Conservation (phyloP, 2,113 vertebrate genomes). For the Meleagris gallopavo region DNA sequence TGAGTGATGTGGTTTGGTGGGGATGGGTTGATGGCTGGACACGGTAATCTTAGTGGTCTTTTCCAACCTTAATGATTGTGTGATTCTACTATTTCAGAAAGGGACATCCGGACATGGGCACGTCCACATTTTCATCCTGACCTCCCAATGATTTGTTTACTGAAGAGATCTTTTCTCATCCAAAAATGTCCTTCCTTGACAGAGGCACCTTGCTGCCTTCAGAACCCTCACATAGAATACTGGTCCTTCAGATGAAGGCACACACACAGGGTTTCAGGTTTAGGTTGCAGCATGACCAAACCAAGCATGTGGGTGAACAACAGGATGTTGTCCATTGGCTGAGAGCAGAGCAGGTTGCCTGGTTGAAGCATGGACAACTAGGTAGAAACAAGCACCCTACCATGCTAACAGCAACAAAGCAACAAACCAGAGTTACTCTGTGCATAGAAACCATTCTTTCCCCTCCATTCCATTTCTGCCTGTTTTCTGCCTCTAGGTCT, state of each 20-base stretch:
- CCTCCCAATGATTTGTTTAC: background rate
- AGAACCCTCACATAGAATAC: fast-evolving
- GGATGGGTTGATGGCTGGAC: no score
- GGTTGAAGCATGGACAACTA: fast-evolving
- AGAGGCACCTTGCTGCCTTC: background rate
- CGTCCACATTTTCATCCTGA: background rate
- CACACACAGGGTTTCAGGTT: background rate
- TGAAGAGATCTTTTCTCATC: background rate
- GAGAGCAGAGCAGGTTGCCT: no score
- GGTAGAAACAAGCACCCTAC: background rate
- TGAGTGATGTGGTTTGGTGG: no score
- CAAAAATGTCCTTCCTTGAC: background rate
- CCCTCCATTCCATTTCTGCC: background rate
- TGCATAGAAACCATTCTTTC: background rate
- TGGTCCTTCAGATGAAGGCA: background rate
- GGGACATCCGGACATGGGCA: fast-evolving
- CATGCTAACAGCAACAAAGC: fast-evolving
- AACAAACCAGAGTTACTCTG: background rate
- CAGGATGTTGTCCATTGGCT: background rate
- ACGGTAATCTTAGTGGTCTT: no score
- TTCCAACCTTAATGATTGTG: no score
- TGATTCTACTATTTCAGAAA: background rate
- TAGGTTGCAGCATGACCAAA: background rate
- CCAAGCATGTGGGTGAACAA: fast-evolving
- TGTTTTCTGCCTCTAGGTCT: background rate